phyloP scores from a whole-genome alignment of 2,888 invertebrate genomes.

The Desoria tigrina region DNA sequence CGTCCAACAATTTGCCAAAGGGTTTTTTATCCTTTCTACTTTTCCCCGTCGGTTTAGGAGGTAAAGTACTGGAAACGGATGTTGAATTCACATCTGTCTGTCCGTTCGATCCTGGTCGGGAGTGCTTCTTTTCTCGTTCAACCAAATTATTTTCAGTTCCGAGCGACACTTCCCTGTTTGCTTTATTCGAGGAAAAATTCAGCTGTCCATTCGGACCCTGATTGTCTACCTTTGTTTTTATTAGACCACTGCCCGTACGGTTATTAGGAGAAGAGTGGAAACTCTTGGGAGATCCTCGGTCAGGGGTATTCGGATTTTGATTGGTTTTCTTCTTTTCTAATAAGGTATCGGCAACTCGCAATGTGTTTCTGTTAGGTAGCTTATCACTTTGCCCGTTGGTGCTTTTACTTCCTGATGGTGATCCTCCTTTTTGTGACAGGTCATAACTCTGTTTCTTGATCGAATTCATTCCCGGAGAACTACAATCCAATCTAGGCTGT shows the following conservation, averaged over 20 bases:
- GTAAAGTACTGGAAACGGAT: slow-evolving; percentile 1
- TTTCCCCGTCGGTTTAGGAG: slow-evolving; percentile 10
- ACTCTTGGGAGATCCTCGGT: background rate
- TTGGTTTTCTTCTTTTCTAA: slow-evolving; percentile 21
- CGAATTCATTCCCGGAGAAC: slow-evolving; percentile 27
- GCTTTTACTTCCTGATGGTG: background rate
- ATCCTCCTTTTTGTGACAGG: background rate
- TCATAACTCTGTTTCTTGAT: background rate
- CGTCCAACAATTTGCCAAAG: slow-evolving; percentile 65
- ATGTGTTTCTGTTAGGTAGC: slow-evolving; percentile 21
- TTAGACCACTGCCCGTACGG: background rate
- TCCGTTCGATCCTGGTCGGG: too few species aligned
- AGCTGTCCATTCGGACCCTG: slow-evolving; percentile 7
- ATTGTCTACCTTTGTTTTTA: slow-evolving; percentile 21
- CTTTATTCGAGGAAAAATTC: background rate
- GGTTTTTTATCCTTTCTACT: slow-evolving; percentile 57
- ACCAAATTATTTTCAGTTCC: slow-evolving; percentile 6
- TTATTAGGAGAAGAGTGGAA: slow-evolving; percentile 3
- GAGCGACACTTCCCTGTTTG: slow-evolving; percentile 6
- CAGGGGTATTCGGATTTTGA: slow-evolving; percentile 15
- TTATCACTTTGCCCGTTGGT: background rate
- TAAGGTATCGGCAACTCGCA: slow-evolving; percentile 14
- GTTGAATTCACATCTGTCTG: background rate
- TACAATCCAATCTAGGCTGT: slow-evolving; percentile 49
- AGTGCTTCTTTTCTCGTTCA: background rate